A percentile compares a stretch with the other conserved stretches of the same genome.
Evolutionary conservation across 2,888 invertebrate species (phyloP).

Genomic region (Eristalinus sepulchralis): DNA sequence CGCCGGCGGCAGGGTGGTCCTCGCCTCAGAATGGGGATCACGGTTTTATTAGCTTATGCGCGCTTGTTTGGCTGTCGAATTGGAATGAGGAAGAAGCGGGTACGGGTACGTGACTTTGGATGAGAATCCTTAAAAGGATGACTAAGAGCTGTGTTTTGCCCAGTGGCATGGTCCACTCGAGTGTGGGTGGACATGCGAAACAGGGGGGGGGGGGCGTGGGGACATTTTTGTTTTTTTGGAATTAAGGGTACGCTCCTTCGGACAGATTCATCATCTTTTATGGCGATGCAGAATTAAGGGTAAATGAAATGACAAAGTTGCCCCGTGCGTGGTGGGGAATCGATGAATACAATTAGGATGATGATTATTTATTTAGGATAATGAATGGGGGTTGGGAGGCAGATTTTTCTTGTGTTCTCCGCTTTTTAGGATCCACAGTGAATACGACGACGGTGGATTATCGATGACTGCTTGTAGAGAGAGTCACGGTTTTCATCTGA

Average conservation of each 20-base stretch:
- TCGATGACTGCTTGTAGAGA: slow-evolving; percentile 20
- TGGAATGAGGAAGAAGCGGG: slow-evolving; percentile 10
- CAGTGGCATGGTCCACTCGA: neutral
- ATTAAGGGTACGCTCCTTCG: neutral
- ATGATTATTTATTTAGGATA: slow-evolving; percentile 18
- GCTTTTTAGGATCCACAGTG: neutral
- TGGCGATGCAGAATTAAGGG: slow-evolving; percentile 5
- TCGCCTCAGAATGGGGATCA: slow-evolving; percentile 6
- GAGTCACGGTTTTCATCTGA: neutral
- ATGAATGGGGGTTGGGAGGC: neutral
- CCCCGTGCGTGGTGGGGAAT: slow-evolving; percentile 4
- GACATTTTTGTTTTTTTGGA: neutral
- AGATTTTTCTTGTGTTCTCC: neutral
- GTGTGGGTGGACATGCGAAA: neutral
- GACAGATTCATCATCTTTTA: neutral
- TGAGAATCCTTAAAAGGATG: slow-evolving; percentile 20
- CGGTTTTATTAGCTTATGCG: slow-evolving; percentile 43
- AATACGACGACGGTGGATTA: neutral
- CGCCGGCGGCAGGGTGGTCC: neutral
- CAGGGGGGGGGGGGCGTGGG: neutral
- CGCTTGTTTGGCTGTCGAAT: slow-evolving; percentile 18
- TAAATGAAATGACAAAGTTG: slow-evolving; percentile 17
- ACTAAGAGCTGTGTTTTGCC: slow-evolving; percentile 7
- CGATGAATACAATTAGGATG: slow-evolving; percentile 14
- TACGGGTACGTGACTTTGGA: slow-evolving; percentile 38